These are phyloP conservation scores for Lasiommata megera DNA, from an alignment of 2,888 invertebrate species.

Conservation along the genomic window DNA sequence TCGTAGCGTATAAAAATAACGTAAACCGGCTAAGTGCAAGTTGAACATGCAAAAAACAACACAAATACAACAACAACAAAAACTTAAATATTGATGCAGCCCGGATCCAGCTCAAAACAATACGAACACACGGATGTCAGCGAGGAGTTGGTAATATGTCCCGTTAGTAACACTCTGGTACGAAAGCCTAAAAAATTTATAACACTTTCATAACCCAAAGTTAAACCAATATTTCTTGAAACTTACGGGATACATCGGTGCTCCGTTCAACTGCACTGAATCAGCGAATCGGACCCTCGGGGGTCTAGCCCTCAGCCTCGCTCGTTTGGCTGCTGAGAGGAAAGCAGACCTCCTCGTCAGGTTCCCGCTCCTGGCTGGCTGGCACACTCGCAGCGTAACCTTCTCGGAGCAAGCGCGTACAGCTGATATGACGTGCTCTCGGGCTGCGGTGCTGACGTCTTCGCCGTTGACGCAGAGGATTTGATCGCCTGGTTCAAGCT, in stretches of 20 bases:
- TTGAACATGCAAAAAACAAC: no score
- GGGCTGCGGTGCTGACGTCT: constrained; percentile 91
- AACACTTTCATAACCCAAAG: no score
- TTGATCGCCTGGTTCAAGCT: constrained; percentile 94
- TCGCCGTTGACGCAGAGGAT: constrained; percentile 95
- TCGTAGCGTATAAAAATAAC: no score
- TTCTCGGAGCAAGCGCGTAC: constrained; percentile 90
- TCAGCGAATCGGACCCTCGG: constrained; percentile 94
- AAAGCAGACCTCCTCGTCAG: constrained; percentile 89
- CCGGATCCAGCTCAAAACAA: no score
- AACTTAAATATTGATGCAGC: no score
- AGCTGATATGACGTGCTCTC: constrained; percentile 94
- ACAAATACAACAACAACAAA: no score
- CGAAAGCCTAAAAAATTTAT: no score
- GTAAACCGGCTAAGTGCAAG: no score
- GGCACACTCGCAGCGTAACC: constrained; percentile 90
- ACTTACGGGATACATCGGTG: constrained; percentile 89
- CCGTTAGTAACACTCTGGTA: no score
- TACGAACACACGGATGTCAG: no score
- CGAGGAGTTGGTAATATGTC: no score
- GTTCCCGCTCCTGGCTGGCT: constrained; percentile 84
- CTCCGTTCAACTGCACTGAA: constrained; percentile 92
- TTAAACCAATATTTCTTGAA: neutral
- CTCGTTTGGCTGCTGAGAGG: constrained; percentile 93
- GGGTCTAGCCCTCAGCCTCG: constrained; percentile 89